Percentiles rank a stretch among this genome's conserved stretches.
These are phyloP conservation scores for Microcebus jonahi DNA, from an alignment of 2,113 vertebrate genomes.

Conservation along the genomic window DNA sequence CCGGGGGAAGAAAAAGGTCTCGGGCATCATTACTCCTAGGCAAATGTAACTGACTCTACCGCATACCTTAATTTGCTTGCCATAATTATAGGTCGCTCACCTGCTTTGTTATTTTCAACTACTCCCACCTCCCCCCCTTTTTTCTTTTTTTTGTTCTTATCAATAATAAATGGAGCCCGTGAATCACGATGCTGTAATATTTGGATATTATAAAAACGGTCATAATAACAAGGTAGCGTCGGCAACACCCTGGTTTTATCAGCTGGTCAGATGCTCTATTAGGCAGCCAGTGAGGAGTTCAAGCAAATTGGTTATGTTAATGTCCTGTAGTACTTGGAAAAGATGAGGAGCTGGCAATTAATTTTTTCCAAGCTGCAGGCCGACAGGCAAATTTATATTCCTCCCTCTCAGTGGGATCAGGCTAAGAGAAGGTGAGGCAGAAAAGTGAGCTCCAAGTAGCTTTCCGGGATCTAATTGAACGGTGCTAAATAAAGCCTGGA, in stretches of 20 bases:
- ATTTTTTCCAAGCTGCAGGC: conserved; percentile 93
- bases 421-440: conserved; percentile 86
- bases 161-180: conserved; percentile 96
- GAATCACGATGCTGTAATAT: conserved; percentile 92
- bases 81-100: conserved; percentile 98
- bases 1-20: conserved; percentile 91
- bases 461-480: conserved; percentile 91
- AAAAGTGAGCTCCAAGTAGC: conserved; percentile 81
- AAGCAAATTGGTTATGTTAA: conserved; percentile 99
- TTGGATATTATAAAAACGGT: conserved; percentile 98
- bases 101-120: conserved; percentile 95
- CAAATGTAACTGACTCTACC: conserved; percentile 96
- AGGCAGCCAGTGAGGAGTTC: conserved; percentile 96
- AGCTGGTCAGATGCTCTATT: conserved; percentile 95
- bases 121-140: conserved; percentile 67
- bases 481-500: conserved; percentile 79
- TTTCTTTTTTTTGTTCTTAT: conserved; percentile 92
- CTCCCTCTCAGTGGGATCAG: conserved; percentile 87
- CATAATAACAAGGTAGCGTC: conserved; percentile 89
- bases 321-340: conserved; percentile 96
- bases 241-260: conserved; percentile 93
- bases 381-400: conserved; percentile 96
- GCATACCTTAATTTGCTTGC: conserved; percentile 97
- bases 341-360: conserved; percentile 96
- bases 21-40: conserved; percentile 95